Evolutionary conservation across 1,140 invertebrate species (phyloP), one percentile per base, ranked within the genome.

Genomic region (Heliconius himera): DNA sequence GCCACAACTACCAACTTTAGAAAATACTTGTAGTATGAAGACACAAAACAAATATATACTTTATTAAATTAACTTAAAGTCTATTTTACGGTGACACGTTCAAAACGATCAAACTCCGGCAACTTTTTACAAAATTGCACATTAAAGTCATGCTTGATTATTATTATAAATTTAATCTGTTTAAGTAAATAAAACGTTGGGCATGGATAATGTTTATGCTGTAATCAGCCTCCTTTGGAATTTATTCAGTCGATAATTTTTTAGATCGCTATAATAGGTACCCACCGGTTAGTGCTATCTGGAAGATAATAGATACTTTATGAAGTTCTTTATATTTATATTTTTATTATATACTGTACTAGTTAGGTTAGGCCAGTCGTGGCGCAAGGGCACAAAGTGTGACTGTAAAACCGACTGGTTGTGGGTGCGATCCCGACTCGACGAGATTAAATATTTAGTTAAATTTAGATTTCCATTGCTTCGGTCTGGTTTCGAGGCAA

Each of bases 71-170:
- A n/a, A 16, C 5, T n/a, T 74, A 41, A 33, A 76, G 72, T 33
- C 60, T 73, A 26, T 49, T 78, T 74, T 78, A 26, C 33, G 41
- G n/a, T 72, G 29, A 76, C 56, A 71, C 0, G 4, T 26, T 11
- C 41, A 22, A 13, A 70, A 38, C 18, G 38, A 76, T 22, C 41
- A 33, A 76, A 70, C 38, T 38, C 22, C 71, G 54, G 78, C 77
- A 77, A 80, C 76, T 85, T 85, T 85, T 81, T 77, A 81, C 80
- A 82, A 84, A 85, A 84, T 83, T 85, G 83, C 82, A 78, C 83
- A 87, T 82, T 80, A 85, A 83, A 82, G 56, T 74, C 79, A 81
- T 84, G 77, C 70, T 83, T 73, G 29, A 26, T 77, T 75, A 78
- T 83, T 81, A 84, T 84, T 79, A 84, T 84, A 78, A 79, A 77